These are phyloP conservation scores for Dolichomitus sp. DNA, from an alignment of 2,888 invertebrate genomes.

Conservation along the genomic window DNA sequence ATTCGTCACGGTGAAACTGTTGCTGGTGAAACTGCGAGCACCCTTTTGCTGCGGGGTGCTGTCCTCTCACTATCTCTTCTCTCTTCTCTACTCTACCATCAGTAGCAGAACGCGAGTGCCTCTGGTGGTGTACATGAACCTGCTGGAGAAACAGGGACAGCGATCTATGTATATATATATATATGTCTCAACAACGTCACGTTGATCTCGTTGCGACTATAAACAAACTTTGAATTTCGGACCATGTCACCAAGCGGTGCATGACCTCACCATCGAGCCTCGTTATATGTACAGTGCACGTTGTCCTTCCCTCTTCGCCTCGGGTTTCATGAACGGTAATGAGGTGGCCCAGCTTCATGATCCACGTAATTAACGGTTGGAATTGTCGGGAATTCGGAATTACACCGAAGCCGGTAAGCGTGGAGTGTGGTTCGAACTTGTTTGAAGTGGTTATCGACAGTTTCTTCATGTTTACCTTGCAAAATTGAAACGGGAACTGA, in stretches of 20 bases:
- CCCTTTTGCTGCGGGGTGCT: constrained; percentile 36
- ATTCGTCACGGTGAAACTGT: constrained; percentile 58
- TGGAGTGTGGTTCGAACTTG: constrained; percentile 8
- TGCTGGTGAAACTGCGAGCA: constrained; percentile 39
- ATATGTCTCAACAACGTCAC: constrained; percentile 8
- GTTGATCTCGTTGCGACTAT: constrained; percentile 52
- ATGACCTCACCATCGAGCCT: background rate
- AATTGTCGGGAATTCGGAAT: constrained; percentile 9
- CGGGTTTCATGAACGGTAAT: constrained; percentile 32
- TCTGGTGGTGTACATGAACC: background rate
- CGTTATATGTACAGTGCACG: constrained; percentile 29
- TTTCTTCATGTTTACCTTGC: background rate
- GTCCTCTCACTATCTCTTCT: background rate
- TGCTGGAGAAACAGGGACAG: background rate
- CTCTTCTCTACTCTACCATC: background rate
- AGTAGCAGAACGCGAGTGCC: background rate
- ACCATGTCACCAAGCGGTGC: constrained; percentile 38
- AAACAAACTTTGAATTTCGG: constrained; percentile 66
- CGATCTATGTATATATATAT: constrained; percentile 14
- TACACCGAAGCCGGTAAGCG: background rate
- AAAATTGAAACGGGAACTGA: background rate
- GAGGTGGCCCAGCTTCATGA: constrained; percentile 8
- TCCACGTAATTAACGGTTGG: constrained; percentile 10
- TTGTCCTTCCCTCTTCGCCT: background rate
- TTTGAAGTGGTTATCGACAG: background rate